A percentile compares a stretch with the other conserved stretches of the same genome.
These are phyloP conservation scores for Leucophenga maculata DNA, from an alignment of 2,888 invertebrate genomes.

Conservation along the genomic window DNA sequence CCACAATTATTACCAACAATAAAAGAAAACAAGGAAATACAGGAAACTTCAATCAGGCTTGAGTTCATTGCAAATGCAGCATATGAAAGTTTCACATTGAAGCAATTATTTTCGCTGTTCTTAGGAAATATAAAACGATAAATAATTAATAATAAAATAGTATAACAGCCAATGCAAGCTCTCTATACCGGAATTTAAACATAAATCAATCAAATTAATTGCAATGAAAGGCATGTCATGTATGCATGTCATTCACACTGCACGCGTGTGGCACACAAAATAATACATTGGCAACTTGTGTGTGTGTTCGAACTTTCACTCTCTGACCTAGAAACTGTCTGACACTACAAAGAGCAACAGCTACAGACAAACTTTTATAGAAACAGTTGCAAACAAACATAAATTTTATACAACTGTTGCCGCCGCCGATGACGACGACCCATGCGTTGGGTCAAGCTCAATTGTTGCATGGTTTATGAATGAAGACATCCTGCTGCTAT, in stretches of 20 bases:
- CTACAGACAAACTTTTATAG: not conserved
- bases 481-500: constrained; percentile 14
- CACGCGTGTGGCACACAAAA: not conserved
- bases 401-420: constrained; percentile 16
- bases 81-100: too few species aligned
- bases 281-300: not conserved
- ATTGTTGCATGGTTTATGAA: not conserved
- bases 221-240: not conserved
- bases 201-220: constrained; percentile 1
- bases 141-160: too few species aligned
- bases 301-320: constrained; percentile 12
- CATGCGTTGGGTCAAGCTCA: not conserved
- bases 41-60: too few species aligned
- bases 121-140: not conserved
- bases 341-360: not conserved
- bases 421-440: not conserved
- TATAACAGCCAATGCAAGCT: too few species aligned
- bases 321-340: constrained; percentile 16
- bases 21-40: too few species aligned
- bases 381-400: not conserved
- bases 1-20: too few species aligned
- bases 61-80: too few species aligned
- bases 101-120: not conserved
- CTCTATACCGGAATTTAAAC: not conserved
- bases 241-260: not conserved